Percentiles rank a stretch among this genome's conserved stretches.
Conservation (phyloP, 2,113 vertebrate genomes). For the Xenopus borealis region DNA sequence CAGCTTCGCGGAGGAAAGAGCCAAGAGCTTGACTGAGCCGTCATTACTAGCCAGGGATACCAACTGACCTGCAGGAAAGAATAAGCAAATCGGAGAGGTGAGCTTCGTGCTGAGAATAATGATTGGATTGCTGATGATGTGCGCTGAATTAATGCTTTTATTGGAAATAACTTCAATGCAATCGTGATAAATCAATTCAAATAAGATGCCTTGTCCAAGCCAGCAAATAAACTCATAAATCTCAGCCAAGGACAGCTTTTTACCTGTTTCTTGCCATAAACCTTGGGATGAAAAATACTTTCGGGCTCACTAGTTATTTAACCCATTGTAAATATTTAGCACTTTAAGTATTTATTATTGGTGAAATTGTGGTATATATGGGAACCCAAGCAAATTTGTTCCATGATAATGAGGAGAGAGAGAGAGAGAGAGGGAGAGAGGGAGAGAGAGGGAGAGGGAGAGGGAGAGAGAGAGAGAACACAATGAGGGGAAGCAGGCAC, state of each 20-base stretch:
- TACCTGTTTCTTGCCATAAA: neutral
- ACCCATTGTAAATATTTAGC: too few species aligned
- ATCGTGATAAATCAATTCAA: constrained; percentile 35
- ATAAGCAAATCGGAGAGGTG: constrained; percentile 12
- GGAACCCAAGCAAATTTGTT: too few species aligned
- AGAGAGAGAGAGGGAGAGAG: too few species aligned
- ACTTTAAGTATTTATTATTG: too few species aligned
- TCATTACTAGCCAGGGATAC: constrained; percentile 71
- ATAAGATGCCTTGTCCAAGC: constrained; percentile 34
- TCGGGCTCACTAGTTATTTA: too few species aligned
- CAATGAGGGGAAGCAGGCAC: too few species aligned
- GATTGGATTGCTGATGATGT: constrained; percentile 15
- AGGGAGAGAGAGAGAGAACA: too few species aligned
- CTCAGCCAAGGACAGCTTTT: constrained; percentile 18
- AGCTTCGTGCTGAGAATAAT: constrained; percentile 25
- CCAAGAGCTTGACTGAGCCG: constrained; percentile 65
- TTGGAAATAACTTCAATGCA: constrained; percentile 41
- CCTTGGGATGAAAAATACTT: too few species aligned
- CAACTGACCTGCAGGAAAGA: constrained; percentile 56
- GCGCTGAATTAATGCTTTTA: constrained; percentile 33
- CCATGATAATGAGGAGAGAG: too few species aligned
- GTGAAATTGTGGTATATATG: too few species aligned
- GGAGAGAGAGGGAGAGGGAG: too few species aligned
- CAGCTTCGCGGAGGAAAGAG: constrained; percentile 59
- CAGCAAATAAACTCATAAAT: constrained; percentile 42